Conservation (phyloP, 2,888 invertebrate species). For the Drosophila lacicola region DNA sequence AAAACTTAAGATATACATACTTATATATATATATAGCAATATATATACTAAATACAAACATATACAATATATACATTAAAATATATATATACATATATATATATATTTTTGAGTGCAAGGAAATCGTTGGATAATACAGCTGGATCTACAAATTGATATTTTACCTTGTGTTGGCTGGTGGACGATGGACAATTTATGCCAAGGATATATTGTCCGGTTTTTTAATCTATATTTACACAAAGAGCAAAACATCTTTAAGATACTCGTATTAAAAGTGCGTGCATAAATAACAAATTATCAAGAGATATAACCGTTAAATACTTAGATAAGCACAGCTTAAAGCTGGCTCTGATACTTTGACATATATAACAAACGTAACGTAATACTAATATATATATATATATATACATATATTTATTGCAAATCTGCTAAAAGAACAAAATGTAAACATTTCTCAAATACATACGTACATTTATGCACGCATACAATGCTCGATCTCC, state of each 20-base stretch:
- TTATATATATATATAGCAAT: slow-evolving; percentile 35
- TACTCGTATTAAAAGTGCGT: slow-evolving; percentile 59
- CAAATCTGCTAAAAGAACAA: slow-evolving; percentile 51
- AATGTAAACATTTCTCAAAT: slow-evolving; percentile 32
- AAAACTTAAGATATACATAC: slow-evolving; percentile 53
- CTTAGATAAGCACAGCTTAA: slow-evolving; percentile 57
- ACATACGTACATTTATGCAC: slow-evolving; percentile 13
- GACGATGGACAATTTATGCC: slow-evolving; percentile 48
- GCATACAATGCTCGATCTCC: slow-evolving; percentile 16
- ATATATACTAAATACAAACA: slow-evolving; percentile 51
- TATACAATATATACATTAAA: slow-evolving; percentile 50
- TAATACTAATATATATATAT: slow-evolving; percentile 29
- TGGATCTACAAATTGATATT: slow-evolving; percentile 66
- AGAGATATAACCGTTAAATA: slow-evolving; percentile 49
- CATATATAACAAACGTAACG: slow-evolving; percentile 33
- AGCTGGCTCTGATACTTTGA: slow-evolving; percentile 63
- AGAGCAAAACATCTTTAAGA: slow-evolving; percentile 68
- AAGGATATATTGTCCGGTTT: slow-evolving; percentile 64
- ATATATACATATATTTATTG: slow-evolving; percentile 34
- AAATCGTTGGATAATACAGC: slow-evolving; percentile 50
- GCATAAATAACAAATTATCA: slow-evolving; percentile 53
- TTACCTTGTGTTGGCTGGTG: slow-evolving; percentile 61
- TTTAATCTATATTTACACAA: slow-evolving; percentile 70
- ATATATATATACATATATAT: slow-evolving; percentile 36
- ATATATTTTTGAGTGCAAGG: slow-evolving; percentile 74